phyloP scores from a whole-genome alignment of 2,797 vertebrate genomes.

The Phylloscopus collybita region DNA sequence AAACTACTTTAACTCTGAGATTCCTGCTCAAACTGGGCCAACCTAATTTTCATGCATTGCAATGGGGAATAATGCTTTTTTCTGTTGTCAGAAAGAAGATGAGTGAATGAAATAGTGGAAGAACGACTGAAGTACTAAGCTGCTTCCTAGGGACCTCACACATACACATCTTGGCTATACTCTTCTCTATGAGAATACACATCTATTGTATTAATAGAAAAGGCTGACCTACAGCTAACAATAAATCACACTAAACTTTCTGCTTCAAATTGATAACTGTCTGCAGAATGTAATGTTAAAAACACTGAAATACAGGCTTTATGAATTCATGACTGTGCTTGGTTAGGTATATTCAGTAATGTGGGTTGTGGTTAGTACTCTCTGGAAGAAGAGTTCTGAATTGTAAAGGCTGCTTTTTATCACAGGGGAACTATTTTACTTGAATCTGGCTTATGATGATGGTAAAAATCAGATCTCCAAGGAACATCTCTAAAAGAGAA shows the following conservation, averaged over 20 bases:
- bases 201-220: background rate
- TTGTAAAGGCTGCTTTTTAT: conserved; percentile 18
- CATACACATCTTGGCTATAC: background rate
- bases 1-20: conserved; percentile 17
- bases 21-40: background rate
- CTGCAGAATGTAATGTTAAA: conserved; percentile 14
- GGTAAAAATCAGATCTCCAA: conserved; percentile 28
- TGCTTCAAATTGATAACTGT: conserved; percentile 40
- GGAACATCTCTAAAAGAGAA: background rate
- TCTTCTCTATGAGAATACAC: background rate
- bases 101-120: conserved; percentile 26
- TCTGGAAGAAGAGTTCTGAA: conserved; percentile 39
- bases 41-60: background rate
- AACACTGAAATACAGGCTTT: conserved; percentile 1
- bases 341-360: background rate
- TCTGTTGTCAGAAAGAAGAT: conserved; percentile 25
- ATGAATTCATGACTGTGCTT: conserved; percentile 14
- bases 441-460: background rate
- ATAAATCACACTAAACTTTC: background rate
- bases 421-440: conserved; percentile 2
- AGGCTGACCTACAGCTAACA: background rate
- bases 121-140: background rate
- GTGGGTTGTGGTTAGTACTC: background rate
- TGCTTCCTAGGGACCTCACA: background rate
- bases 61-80: conserved; percentile 2